Conservation (phyloP, 1,140 invertebrate species). For the Tetramorium alpestre region DNA sequence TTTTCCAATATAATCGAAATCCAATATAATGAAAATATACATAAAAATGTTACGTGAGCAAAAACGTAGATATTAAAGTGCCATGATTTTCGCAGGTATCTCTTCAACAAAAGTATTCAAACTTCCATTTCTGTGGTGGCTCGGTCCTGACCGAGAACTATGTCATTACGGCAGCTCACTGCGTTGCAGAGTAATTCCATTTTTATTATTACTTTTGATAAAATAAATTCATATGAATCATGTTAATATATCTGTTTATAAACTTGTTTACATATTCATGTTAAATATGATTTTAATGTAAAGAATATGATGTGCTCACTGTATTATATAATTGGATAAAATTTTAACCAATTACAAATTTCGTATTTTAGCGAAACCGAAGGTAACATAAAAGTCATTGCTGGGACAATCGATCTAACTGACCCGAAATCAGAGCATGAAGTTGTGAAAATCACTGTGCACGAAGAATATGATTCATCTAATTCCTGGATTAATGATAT, state of each 20-base stretch:
- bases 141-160: constrained; percentile 83
- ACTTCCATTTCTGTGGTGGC: constrained; percentile 83
- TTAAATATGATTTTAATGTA: neutral
- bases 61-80: neutral
- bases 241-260: neutral
- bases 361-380: neutral
- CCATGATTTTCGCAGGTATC: constrained; percentile 52
- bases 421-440: neutral
- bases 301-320: neutral
- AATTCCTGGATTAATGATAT: constrained; percentile 68
- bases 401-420: constrained; percentile 42
- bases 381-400: constrained; percentile 38
- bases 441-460: constrained; percentile 51
- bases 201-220: neutral
- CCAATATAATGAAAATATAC: no score
- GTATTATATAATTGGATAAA: neutral
- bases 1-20: neutral
- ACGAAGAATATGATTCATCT: constrained; percentile 43
- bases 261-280: neutral
- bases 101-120: neutral
- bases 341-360: neutral
- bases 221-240: neutral
- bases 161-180: constrained; percentile 85
- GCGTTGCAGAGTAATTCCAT: constrained; percentile 72
- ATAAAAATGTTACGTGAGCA: neutral